Percentiles rank a stretch among this genome's conserved stretches.
Evolutionary conservation across 2,888 invertebrate species (phyloP).

Genomic region (Suillia variegata): DNA sequence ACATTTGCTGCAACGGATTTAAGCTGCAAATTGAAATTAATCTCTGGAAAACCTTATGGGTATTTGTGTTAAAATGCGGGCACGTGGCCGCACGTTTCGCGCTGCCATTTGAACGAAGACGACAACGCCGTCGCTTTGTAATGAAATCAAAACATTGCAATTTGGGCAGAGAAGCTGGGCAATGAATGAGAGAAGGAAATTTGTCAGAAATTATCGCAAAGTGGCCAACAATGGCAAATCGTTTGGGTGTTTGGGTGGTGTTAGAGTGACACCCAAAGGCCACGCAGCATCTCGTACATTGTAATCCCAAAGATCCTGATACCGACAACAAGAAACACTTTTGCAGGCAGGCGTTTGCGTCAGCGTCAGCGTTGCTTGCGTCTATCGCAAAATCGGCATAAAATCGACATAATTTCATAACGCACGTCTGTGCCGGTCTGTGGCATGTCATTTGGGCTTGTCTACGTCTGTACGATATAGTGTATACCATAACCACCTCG

Average conservation of each 20-base stretch:
- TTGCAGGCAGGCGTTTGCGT: no score
- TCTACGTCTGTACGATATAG: background rate
- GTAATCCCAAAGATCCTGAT: background rate
- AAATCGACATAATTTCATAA: background rate
- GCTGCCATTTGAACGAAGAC: conserved; percentile 31
- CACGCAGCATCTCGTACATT: background rate
- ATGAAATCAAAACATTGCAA: conserved; percentile 47
- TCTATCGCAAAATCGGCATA: no score
- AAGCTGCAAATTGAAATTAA: conserved; percentile 52
- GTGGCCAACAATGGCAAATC: conserved; percentile 16
- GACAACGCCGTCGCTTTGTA: background rate
- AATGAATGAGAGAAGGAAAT: conserved; percentile 29
- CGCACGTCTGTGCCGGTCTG: background rate
- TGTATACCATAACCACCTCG: conserved; percentile 3
- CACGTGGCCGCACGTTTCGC: conserved; percentile 41
- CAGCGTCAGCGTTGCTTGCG: background rate
- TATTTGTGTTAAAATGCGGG: conserved; percentile 36
- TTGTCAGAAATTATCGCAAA: conserved; percentile 36
- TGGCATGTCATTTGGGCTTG: no score
- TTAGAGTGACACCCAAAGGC: background rate
- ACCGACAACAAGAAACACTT: background rate
- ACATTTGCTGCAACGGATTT: conserved; percentile 14
- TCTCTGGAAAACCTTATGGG: conserved; percentile 52
- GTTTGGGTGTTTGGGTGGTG: background rate
- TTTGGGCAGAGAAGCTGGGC: no score